These are phyloP conservation scores for Neoascia interrupta DNA, from an alignment of 2,888 invertebrate genomes.

Conservation along the genomic window DNA sequence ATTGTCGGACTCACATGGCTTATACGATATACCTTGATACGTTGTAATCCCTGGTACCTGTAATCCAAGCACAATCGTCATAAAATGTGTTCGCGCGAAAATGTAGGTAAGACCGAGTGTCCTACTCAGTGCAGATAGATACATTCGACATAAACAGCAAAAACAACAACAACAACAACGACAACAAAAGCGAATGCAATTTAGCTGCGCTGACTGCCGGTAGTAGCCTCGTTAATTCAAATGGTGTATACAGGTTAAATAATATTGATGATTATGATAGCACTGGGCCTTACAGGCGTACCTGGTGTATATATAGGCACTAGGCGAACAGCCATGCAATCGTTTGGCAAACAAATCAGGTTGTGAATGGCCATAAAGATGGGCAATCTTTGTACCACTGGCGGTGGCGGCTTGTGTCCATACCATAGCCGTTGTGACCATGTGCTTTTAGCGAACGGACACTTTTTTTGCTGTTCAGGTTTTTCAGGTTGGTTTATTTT, in stretches of 20 bases:
- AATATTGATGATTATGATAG: slow-evolving; percentile 64
- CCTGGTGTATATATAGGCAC: background rate
- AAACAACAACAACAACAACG: slow-evolving; percentile 1
- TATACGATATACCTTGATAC: too few relatives aligned
- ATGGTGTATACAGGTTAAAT: slow-evolving; percentile 61
- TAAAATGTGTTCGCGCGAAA: slow-evolving; percentile 47
- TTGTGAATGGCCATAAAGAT: slow-evolving; percentile 23
- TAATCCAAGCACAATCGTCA: slow-evolving; percentile 34
- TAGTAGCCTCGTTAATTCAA: slow-evolving; percentile 56
- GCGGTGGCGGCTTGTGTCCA: slow-evolving; percentile 43
- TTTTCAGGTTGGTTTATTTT: slow-evolving; percentile 41
- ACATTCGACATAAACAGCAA: too few relatives aligned
- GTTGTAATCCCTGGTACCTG: background rate
- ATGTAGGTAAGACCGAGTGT: slow-evolving; percentile 60
- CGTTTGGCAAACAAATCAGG: slow-evolving; percentile 42
- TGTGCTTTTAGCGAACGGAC: slow-evolving; percentile 18
- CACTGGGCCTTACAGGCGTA: slow-evolving; percentile 24
- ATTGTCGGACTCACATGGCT: too few relatives aligned
- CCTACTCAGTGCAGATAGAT: slow-evolving; percentile 35
- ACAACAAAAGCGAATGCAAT: slow-evolving; percentile 26
- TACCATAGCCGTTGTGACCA: slow-evolving; percentile 22
- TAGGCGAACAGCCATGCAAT: slow-evolving; percentile 38
- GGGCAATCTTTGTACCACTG: background rate
- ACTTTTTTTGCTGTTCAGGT: too few relatives aligned
- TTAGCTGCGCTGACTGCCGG: slow-evolving; percentile 49